Percentiles rank a stretch among this genome's conserved stretches.
Evolutionary conservation across 2,888 invertebrate genomes (phyloP).

Genomic region (Phasia obesa): DNA sequence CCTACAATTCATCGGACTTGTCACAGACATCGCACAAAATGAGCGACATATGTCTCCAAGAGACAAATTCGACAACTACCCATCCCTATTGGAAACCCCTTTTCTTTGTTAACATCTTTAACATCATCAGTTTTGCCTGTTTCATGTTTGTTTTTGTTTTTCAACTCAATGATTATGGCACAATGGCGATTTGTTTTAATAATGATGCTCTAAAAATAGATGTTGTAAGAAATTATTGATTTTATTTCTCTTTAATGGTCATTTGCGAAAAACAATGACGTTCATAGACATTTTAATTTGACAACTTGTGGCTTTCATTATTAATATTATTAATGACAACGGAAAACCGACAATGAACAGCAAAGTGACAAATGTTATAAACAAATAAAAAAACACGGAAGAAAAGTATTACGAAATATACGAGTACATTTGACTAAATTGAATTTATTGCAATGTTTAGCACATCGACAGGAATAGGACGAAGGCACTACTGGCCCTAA

Average conservation of each 20-base stretch:
- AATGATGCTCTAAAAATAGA: slow-evolving; percentile 40
- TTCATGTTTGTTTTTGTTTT: not conserved
- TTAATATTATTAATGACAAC: not conserved
- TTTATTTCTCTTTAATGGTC: slow-evolving; percentile 30
- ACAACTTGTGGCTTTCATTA: slow-evolving; percentile 51
- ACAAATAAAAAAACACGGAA: not conserved
- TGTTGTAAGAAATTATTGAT: slow-evolving; percentile 29
- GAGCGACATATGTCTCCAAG: too few species aligned
- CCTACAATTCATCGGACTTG: too few species aligned
- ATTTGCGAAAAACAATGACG: slow-evolving; percentile 30
- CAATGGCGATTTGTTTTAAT: slow-evolving; percentile 15
- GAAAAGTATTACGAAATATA: slow-evolving; percentile 30
- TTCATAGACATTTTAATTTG: slow-evolving; percentile 53
- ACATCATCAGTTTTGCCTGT: slow-evolving; percentile 27
- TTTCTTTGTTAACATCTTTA: slow-evolving; percentile 30
- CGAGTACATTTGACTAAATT: slow-evolving; percentile 30
- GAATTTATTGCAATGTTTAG: too few species aligned
- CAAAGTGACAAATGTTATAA: slow-evolving; percentile 11
- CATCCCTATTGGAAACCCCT: not conserved
- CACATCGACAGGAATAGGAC: too few species aligned
- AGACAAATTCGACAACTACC: too few species aligned
- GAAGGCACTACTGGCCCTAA: too few species aligned
- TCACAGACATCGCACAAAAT: too few species aligned
- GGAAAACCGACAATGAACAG: slow-evolving; percentile 23
- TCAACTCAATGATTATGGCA: not conserved